These are phyloP conservation scores for Dynastes tityus DNA, from an alignment of 2,888 invertebrate genomes.

Conservation along the genomic window DNA sequence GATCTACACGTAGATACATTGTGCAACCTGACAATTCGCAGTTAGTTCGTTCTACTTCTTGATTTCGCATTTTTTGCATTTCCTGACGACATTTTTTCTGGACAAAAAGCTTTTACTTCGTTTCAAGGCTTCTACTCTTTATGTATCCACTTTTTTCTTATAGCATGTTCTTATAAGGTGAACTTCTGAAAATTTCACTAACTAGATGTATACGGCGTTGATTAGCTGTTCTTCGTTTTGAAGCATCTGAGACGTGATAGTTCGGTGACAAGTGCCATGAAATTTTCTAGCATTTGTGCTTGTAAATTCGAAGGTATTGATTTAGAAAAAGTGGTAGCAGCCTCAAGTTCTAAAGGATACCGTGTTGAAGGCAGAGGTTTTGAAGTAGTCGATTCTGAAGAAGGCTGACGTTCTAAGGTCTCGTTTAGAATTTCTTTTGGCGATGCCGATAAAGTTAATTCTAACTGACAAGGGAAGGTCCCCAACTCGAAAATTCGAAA, in stretches of 20 bases:
- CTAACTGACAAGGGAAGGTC: no score
- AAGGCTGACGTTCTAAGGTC: neutral
- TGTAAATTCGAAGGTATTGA: neutral
- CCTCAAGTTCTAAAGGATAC: neutral
- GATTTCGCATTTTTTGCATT: neutral
- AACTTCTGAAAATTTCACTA: neutral
- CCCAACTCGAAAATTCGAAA: no score
- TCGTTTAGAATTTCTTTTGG: no score
- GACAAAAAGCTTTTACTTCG: neutral
- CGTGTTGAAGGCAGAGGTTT: neutral
- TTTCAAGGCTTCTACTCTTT: neutral
- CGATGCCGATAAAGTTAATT: no score
- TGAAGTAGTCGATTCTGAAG: neutral
- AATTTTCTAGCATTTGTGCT: neutral
- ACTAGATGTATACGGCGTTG: neutral
- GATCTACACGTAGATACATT: no score
- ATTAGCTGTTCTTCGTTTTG: constrained; percentile 2
- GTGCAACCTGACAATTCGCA: no score
- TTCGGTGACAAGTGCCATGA: neutral
- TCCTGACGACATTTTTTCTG: neutral
- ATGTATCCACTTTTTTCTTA: no score
- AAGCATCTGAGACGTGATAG: neutral
- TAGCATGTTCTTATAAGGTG: no score
- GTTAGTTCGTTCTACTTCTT: neutral
- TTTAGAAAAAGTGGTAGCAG: neutral